Base-by-base conservation (phyloP, 2,888 invertebrate genomes). In the Catocala sponsa region DNA sequence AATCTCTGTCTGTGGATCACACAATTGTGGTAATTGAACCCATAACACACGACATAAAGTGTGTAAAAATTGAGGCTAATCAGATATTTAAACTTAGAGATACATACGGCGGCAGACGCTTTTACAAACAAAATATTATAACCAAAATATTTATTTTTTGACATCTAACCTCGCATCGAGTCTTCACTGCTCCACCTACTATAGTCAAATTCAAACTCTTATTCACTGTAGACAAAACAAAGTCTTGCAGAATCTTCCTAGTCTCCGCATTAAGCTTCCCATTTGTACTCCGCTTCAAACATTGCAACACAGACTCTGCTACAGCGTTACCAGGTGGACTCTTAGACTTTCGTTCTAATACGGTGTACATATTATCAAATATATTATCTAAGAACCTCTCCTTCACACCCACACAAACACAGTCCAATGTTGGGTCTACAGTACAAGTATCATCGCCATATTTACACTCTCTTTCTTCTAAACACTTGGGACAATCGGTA, bases 141-240 rank as follows among this genome's bases (percentile, higher is more conserved):
- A 25, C 25, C 25, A 25, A 25, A 25, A 25, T 4, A 25, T 25
- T 25, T 15, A 1, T 25, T 25, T 25, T 25, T 25, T 25, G 25
- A 25, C 25, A 25, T 25, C 25, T 67, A 73, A 92, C 94, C 86
- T 94, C 94, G 70, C 94, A 94, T 65, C 94, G 85, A 1, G 94
- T 94, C 69, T 94, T 94, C 1, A 92, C 89, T 55, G 94, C 94
- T 41, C 94, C 94, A 48, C 93, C 94, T 44, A 94, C 81, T 25
- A 94, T 90, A 0, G 92, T 92, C 63, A 91, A 80, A 75, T 91
- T 90, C 69, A 94, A 86, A 80, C 94, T 90, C 70, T 88, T 89
- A 68, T 87, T 92, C 0, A 93, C 84, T 0, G 84, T 84, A 10
- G 74, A 81, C 63, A 94, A 70, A 55, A 94, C 82, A 62, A 92